Evolutionary conservation across 1,140 invertebrate genomes (phyloP).

Genomic region (Ectropis grisescens): DNA sequence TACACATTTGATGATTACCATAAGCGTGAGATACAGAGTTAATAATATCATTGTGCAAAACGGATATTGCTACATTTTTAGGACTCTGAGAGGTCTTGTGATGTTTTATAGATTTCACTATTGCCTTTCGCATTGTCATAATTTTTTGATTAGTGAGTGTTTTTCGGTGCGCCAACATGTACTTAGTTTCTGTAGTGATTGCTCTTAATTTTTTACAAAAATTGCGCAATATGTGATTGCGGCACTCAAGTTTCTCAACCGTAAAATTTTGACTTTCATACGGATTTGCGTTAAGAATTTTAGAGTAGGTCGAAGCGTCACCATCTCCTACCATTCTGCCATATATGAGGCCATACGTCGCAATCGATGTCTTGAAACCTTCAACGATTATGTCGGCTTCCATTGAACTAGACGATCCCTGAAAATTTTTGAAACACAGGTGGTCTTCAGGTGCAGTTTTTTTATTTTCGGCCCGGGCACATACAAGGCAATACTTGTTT

Average conservation of each 20-base stretch:
- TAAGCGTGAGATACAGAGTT: no score
- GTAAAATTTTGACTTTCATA: conserved; percentile 14
- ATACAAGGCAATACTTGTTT: conserved; percentile 33
- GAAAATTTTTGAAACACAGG: conserved; percentile 29
- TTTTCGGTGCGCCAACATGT: conserved; percentile 2
- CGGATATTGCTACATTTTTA: neutral
- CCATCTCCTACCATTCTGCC: conserved; percentile 21
- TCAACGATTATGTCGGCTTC: conserved; percentile 41
- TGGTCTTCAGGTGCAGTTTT: conserved; percentile 1
- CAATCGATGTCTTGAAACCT: conserved; percentile 34
- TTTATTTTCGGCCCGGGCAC: conserved; percentile 10
- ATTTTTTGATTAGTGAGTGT: conserved; percentile 5
- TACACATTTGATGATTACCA: no score
- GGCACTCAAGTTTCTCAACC: conserved; percentile 29
- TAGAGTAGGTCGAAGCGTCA: conserved; percentile 20
- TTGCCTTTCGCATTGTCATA: conserved; percentile 6
- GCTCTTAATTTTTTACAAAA: conserved; percentile 12
- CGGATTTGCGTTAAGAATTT: conserved; percentile 17
- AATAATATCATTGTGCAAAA: conserved; percentile 2
- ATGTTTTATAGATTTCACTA: no score
- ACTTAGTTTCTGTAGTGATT: neutral
- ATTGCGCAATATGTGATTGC: conserved; percentile 34
- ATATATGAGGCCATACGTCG: conserved; percentile 36
- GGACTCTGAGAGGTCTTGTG: no score
- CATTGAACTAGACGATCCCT: conserved; percentile 33